phyloP scores from a whole-genome alignment of 2,888 invertebrate species.

The Sphaerophoria taeniata region DNA sequence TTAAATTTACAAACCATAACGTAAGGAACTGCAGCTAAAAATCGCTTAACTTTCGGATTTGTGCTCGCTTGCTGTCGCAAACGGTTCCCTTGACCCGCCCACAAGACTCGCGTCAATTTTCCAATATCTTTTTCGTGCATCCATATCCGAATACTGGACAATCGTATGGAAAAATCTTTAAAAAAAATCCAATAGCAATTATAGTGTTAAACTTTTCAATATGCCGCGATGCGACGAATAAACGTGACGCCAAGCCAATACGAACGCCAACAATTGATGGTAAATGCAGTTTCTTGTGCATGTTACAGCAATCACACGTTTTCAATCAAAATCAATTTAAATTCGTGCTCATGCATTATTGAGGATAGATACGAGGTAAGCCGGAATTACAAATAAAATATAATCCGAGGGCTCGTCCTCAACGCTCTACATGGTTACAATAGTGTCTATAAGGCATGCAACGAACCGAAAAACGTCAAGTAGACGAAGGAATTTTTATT shows the following conservation, averaged over 20 bases:
- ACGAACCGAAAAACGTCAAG: not conserved
- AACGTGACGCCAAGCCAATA: not conserved
- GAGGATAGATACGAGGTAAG: constrained; percentile 39
- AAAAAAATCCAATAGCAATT: constrained; percentile 45
- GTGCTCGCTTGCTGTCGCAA: constrained; percentile 93
- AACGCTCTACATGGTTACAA: not conserved
- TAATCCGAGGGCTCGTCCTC: constrained; percentile 11
- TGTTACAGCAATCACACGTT: constrained; percentile 59
- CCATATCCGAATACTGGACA: constrained; percentile 97
- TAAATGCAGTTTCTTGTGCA: constrained; percentile 46
- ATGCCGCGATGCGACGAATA: not conserved
- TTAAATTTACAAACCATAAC: constrained; percentile 88
- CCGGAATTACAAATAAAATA: constrained; percentile 37
- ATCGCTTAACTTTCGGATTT: constrained; percentile 91
- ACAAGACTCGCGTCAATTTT: constrained; percentile 93
- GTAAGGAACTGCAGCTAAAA: constrained; percentile 96
- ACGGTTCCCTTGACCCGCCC: constrained; percentile 95
- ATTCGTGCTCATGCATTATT: constrained; percentile 67
- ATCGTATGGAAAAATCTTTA: constrained; percentile 90
- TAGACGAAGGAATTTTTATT: constrained; percentile 30
- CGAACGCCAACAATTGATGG: not conserved
- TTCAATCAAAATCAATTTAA: constrained; percentile 73
- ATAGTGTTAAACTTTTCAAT: constrained; percentile 24
- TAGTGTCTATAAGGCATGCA: constrained; percentile 8
- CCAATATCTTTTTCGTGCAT: constrained; percentile 95